These are phyloP conservation scores for Coregonus suidteri DNA, from an alignment of 2,797 vertebrate genomes.

Conservation along the genomic window DNA sequence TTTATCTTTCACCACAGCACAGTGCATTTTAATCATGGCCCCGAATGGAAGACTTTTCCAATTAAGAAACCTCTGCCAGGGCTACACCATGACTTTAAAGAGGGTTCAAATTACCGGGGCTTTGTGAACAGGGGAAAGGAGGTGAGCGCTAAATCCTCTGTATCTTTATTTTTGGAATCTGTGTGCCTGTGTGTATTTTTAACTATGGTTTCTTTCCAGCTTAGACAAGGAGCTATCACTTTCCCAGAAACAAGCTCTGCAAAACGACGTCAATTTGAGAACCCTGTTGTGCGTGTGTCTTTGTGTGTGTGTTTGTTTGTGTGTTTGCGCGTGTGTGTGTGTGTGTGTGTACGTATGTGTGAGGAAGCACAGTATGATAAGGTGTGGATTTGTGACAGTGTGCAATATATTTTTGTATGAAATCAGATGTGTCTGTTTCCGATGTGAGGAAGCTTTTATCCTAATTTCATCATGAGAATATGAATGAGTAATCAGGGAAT, in stretches of 20 bases:
- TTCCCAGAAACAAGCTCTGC: slow-evolving; percentile 51
- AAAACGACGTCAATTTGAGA: slow-evolving; percentile 40
- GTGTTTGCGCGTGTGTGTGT: not conserved
- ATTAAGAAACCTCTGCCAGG: slow-evolving; percentile 67
- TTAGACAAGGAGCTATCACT: slow-evolving; percentile 61
- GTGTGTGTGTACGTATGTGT: not conserved
- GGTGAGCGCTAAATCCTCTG: slow-evolving; percentile 52
- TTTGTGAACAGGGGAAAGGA: slow-evolving; percentile 25
- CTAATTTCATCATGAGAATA: not conserved
- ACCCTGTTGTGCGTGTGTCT: slow-evolving; percentile 30
- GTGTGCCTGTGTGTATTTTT: slow-evolving; percentile 70
- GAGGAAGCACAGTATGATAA: too few relatives aligned
- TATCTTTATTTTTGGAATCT: slow-evolving; percentile 62
- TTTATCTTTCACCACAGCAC: slow-evolving; percentile 72
- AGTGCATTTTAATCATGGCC: slow-evolving; percentile 77
- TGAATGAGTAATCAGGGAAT: not conserved
- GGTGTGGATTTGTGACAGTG: too few relatives aligned
- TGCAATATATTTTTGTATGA: not conserved
- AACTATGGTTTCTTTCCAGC: slow-evolving; percentile 66
- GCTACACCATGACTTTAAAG: slow-evolving; percentile 14
- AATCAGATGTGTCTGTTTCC: slow-evolving; percentile 9
- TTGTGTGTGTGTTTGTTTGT: slow-evolving; percentile 23
- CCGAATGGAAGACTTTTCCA: slow-evolving; percentile 75
- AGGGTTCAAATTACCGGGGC: slow-evolving; percentile 4
- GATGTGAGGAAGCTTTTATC: not conserved